These are phyloP conservation scores for Phalanger gymnotis DNA, from an alignment of 2,797 vertebrate species.

Conservation along the genomic window DNA sequence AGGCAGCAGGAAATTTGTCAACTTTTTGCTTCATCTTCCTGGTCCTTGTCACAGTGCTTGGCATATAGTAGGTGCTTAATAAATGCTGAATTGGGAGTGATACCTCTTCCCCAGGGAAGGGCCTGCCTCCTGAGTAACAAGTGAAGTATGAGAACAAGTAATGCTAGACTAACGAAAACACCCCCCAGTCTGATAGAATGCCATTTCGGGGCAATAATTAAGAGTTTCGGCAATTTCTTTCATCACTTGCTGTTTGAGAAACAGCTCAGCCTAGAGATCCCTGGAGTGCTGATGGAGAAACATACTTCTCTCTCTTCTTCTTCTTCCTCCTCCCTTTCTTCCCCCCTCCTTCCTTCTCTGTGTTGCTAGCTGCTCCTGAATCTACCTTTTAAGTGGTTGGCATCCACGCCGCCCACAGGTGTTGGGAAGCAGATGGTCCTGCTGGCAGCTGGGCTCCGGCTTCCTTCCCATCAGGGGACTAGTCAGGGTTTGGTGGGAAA, in stretches of 20 bases:
- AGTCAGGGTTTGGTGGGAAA: slow-evolving; percentile 26
- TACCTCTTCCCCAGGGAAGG: neutral
- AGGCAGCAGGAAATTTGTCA: neutral
- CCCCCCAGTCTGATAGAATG: neutral
- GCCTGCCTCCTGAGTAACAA: neutral
- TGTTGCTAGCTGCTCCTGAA: neutral
- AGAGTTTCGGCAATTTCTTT: neutral
- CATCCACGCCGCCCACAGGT: slow-evolving; percentile 35
- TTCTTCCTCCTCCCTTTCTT: neutral
- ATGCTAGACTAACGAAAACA: neutral
- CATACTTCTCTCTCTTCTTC: neutral
- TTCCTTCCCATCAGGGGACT: slow-evolving; percentile 27
- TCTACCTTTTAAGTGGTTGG: neutral
- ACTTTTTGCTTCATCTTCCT: neutral
- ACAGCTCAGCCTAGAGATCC: neutral
- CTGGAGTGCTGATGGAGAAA: neutral
- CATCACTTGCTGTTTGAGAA: neutral
- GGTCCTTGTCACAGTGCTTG: neutral
- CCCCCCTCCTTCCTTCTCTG: neutral
- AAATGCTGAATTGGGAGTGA: neutral
- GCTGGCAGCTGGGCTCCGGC: slow-evolving; percentile 50
- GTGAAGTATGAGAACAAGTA: neutral
- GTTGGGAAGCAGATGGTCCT: slow-evolving; percentile 54
- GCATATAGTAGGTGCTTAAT: neutral
- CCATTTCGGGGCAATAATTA: neutral